Percentiles rank a stretch among this genome's conserved stretches.
phyloP scores from a whole-genome alignment of 2,797 vertebrate genomes.

The Cheirogaleus major region DNA sequence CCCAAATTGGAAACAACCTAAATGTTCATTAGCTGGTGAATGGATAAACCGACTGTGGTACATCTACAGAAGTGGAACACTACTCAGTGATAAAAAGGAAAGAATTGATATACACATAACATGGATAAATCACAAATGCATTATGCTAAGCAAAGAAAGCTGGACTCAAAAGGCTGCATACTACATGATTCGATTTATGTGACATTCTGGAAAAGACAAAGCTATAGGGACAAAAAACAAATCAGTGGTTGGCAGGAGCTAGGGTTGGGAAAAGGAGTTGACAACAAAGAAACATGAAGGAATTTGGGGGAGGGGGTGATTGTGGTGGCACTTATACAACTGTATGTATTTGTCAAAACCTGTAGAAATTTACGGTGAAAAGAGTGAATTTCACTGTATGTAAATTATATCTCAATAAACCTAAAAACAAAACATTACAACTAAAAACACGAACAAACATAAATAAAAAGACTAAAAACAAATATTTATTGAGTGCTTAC shows the following conservation, averaged over 20 bases:
- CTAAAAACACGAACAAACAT: not conserved
- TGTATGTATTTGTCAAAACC: not conserved
- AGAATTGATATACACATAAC: not conserved
- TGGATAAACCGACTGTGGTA: not conserved
- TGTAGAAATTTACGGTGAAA: not conserved
- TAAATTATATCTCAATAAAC: not conserved
- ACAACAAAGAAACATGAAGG: not conserved
- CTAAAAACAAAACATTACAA: slow-evolving; percentile 26
- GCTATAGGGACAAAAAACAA: not conserved
- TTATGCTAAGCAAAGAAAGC: not conserved
- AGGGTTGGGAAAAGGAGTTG: not conserved
- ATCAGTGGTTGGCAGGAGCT: not conserved
- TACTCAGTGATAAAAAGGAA: not conserved
- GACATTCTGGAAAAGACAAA: slow-evolving; percentile 5
- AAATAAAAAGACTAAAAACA: slow-evolving; percentile 15
- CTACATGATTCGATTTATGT: not conserved
- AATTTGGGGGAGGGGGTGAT: not conserved
- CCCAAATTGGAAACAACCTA: not conserved
- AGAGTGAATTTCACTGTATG: not conserved
- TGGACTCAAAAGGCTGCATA: not conserved
- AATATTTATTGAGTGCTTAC: not conserved
- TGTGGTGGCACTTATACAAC: not conserved
- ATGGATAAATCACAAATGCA: not conserved
- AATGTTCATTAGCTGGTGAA: slow-evolving; percentile 20
- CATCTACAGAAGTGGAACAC: not conserved